A percentile compares a stretch with the other conserved stretches of the same genome.
These are phyloP conservation scores for Chloebia gouldiae DNA, from an alignment of 2,113 vertebrate genomes.

Conservation along the genomic window DNA sequence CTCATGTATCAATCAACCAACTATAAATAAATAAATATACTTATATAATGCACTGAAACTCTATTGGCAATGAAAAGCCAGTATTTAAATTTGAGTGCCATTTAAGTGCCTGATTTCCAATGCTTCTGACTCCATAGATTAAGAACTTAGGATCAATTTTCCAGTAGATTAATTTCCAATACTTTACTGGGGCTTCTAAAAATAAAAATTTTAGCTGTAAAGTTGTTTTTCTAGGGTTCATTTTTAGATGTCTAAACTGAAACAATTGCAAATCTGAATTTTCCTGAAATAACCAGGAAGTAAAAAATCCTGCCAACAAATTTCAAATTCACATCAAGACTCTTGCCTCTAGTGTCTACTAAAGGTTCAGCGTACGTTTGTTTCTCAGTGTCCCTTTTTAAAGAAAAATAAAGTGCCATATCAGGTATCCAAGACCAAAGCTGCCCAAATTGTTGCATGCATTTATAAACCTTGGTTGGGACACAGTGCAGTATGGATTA, in stretches of 20 bases:
- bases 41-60: neutral
- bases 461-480: neutral
- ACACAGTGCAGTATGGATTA: neutral
- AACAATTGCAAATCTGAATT: neutral
- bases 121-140: neutral
- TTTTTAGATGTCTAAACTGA: neutral
- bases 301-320: neutral
- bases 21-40: neutral
- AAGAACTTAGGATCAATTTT: neutral
- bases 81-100: neutral
- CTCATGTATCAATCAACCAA: neutral
- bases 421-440: neutral
- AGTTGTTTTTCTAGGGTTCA: neutral
- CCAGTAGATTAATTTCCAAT: neutral
- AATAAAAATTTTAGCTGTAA: neutral
- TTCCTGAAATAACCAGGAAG: neutral
- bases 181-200: neutral
- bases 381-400: fast-evolving
- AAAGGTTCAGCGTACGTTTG: neutral
- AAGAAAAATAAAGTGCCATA: neutral
- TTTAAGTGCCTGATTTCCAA: neutral
- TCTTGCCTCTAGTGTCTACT: neutral
- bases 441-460: neutral
- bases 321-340: neutral
- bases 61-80: neutral